phyloP scores from a whole-genome alignment of 2,797 vertebrate species.

The Eulemur rubriventer region DNA sequence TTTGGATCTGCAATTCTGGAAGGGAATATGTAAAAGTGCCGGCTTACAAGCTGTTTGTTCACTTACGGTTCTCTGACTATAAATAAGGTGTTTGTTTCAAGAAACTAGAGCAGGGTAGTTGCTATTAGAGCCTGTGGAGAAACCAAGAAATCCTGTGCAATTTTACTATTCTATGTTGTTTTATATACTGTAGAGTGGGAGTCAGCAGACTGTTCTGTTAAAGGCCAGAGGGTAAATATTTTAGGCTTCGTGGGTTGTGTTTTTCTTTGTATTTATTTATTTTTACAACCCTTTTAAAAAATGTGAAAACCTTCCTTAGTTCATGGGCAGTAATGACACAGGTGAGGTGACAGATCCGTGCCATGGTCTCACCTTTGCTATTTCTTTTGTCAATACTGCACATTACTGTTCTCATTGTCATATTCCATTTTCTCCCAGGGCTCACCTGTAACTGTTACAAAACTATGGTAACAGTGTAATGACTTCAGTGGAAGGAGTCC shows the following conservation, averaged over 20 bases:
- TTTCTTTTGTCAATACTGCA: neutral
- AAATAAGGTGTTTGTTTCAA: neutral
- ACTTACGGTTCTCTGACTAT: neutral
- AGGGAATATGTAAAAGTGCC: rapidly evolving
- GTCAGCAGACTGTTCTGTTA: rapidly evolving
- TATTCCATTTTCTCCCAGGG: rapidly evolving
- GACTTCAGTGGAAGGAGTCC: neutral
- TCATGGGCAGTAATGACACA: rapidly evolving
- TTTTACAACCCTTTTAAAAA: neutral
- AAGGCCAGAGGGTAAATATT: neutral
- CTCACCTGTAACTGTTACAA: too few species aligned
- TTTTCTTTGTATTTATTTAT: neutral
- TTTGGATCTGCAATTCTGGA: neutral
- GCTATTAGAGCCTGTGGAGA: rapidly evolving
- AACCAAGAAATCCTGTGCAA: too few species aligned
- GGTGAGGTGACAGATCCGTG: neutral
- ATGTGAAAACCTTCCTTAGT: neutral
- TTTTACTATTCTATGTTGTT: rapidly evolving
- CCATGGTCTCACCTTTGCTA: rapidly evolving
- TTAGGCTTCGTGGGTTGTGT: rapidly evolving
- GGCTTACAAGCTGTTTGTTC: neutral
- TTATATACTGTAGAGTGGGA: rapidly evolving
- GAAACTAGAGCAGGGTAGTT: rapidly evolving
- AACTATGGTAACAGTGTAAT: neutral
- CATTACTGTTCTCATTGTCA: neutral